phyloP scores from a whole-genome alignment of 2,888 invertebrate genomes.

The Cantharis flavilabris region DNA sequence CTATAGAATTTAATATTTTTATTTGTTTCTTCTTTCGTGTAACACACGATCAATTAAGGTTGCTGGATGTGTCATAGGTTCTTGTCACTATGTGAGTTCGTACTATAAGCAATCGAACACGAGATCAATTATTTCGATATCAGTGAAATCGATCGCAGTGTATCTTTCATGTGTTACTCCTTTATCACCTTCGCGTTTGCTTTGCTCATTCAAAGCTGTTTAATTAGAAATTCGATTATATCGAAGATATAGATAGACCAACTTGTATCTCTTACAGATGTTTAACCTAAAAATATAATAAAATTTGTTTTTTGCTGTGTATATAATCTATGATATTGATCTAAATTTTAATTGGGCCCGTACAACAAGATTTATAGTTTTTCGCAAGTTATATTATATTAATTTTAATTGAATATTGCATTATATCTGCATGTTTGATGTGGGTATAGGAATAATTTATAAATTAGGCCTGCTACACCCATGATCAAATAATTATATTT shows the following conservation, averaged over 20 bases:
- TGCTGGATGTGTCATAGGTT: conserved; percentile 12
- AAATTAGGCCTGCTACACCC: background rate
- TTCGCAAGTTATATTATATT: background rate
- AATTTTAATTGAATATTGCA: background rate
- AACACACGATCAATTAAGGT: conserved; percentile 25
- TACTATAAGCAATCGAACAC: conserved; percentile 9
- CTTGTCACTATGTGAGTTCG: conserved; percentile 18
- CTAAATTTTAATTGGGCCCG: background rate
- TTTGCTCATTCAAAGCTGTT: conserved; percentile 11
- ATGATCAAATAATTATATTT: no score
- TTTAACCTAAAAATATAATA: background rate
- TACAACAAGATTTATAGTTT: background rate
- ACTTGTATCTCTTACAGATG: background rate
- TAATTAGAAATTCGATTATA: conserved; percentile 15
- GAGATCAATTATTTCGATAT: conserved; percentile 24
- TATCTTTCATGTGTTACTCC: conserved; percentile 2
- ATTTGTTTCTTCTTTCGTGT: conserved; percentile 11
- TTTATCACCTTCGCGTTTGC: background rate
- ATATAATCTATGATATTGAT: background rate
- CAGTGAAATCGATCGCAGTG: conserved; percentile 12
- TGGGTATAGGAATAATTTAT: background rate
- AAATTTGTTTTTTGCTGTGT: background rate
- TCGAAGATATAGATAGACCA: background rate
- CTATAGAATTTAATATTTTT: conserved; percentile 3
- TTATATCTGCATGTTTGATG: background rate